Conservation (phyloP, 2,113 vertebrate species). For the Hoplias malabaricus region DNA sequence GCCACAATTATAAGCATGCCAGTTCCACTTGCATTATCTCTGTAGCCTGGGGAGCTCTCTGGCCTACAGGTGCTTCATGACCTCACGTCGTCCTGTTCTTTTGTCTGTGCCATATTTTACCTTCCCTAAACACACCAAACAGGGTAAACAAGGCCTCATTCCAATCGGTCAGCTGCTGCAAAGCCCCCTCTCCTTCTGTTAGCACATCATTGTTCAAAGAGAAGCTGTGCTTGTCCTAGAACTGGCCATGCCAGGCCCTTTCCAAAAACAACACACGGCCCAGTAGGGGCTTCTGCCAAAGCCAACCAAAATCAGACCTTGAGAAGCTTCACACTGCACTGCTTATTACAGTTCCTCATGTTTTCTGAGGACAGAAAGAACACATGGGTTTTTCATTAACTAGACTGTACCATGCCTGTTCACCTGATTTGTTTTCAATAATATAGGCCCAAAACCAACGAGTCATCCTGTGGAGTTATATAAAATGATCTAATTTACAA, state of each 20-base stretch:
- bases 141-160: slow-evolving; percentile 14
- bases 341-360: background rate
- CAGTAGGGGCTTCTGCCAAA: slow-evolving; percentile 7
- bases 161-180: slow-evolving; percentile 39
- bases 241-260: slow-evolving; percentile 28
- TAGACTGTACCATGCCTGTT: background rate
- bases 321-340: background rate
- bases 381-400: background rate
- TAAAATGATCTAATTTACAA: background rate
- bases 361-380: background rate
- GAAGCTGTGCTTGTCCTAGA: slow-evolving; percentile 36
- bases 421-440: background rate
- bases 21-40: slow-evolving; percentile 38
- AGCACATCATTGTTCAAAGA: slow-evolving; percentile 50
- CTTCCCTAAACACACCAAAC: slow-evolving; percentile 3
- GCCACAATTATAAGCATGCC: slow-evolving; percentile 34
- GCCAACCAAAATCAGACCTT: background rate
- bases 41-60: background rate
- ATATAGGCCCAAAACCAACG: background rate
- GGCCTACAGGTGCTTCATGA: slow-evolving; percentile 3
- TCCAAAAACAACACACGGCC: slow-evolving; percentile 40
- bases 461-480: background rate
- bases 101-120: background rate
- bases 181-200: slow-evolving; percentile 37
- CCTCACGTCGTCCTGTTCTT: background rate